Evolutionary conservation across 2,113 vertebrate genomes (phyloP), one percentile per base, ranked within the genome.

Genomic region (Cyanoliseus patagonus): DNA sequence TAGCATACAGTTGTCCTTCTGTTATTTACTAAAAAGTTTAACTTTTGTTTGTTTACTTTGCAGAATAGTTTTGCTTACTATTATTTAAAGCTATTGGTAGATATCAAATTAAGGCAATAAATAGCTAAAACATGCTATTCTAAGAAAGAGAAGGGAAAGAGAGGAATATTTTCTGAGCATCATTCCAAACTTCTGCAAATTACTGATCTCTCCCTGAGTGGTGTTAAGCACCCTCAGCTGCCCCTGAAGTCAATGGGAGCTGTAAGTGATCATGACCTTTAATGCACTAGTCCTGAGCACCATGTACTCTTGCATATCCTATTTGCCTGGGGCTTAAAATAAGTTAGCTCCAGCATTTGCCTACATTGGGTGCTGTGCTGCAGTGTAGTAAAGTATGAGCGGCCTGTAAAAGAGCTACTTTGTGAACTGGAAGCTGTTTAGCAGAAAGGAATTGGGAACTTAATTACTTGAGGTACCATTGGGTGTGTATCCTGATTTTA

Each of bases 1-100:
- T 82, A 83, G 59, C 2, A 7, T 30, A 51, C 4, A 63, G 44
- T 81, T 86, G 8, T 55, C 59, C 44, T 83, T 66, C 86, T 88
- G 59, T 77, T 83, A 87, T 55, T 88, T 84, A 79, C 23, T 77
- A 20, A 72, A 37, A 90, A 20, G 24, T 74, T 25, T 61, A 83
- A 77, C 39, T 90, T 91, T 49, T 67, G n/a, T 73, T 77, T 92
- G n/a, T 62, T 95, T 95, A 69, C 55, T 85, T 92, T 86, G 53
- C 55, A 67, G 28, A 67, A 77, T 22, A 80, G 6, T 86, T 94
- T 81, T 86, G 1, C 23, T 83, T 17, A 49, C 70, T 84, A 44
- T 27, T 82, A 35, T 96, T 91, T 86, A 83, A 79, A 89, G 20
- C 23, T 64, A 6, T 39, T 73, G 59, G 35, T 8, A 81, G 30